Percentiles rank a stretch among this genome's conserved stretches.
phyloP scores from a whole-genome alignment of 2,888 invertebrate genomes.

The Eupithecia centaureata region DNA sequence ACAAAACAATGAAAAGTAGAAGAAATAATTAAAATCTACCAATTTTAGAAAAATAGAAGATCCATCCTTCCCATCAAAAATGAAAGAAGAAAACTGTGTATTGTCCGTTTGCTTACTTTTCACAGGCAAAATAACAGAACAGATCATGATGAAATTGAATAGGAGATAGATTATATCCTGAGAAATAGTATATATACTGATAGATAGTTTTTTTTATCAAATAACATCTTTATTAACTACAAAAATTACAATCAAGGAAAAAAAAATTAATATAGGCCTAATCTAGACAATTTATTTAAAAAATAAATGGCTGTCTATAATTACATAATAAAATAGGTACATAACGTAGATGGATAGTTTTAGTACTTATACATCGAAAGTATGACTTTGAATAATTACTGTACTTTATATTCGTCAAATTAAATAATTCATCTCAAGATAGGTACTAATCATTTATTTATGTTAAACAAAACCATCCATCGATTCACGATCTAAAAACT shows the following conservation, averaged over 20 bases:
- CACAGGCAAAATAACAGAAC: not conserved
- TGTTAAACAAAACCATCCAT: slow-evolving; percentile 18
- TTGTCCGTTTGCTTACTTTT: not conserved
- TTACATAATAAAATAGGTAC: too few species aligned
- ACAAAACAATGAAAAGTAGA: not conserved
- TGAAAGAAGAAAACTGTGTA: not conserved
- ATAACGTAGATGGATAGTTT: too few species aligned
- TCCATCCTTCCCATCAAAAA: not conserved
- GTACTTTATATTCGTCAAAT: not conserved
- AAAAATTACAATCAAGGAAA: too few species aligned
- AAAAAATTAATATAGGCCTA: too few species aligned
- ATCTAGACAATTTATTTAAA: too few species aligned
- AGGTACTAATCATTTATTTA: slow-evolving; percentile 1
- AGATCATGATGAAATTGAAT: not conserved
- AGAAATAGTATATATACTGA: too few species aligned
- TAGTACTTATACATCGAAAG: too few species aligned
- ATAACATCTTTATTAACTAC: too few species aligned
- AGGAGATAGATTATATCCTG: not conserved
- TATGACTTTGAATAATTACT: too few species aligned
- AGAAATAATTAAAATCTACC: not conserved
- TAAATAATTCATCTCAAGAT: not conserved
- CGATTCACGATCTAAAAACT: slow-evolving; percentile 28
- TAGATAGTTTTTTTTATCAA: too few species aligned
- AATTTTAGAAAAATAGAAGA: not conserved
- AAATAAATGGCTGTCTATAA: too few species aligned